phyloP scores from a whole-genome alignment of 2,888 invertebrate species.

The Oligia latruncula region DNA sequence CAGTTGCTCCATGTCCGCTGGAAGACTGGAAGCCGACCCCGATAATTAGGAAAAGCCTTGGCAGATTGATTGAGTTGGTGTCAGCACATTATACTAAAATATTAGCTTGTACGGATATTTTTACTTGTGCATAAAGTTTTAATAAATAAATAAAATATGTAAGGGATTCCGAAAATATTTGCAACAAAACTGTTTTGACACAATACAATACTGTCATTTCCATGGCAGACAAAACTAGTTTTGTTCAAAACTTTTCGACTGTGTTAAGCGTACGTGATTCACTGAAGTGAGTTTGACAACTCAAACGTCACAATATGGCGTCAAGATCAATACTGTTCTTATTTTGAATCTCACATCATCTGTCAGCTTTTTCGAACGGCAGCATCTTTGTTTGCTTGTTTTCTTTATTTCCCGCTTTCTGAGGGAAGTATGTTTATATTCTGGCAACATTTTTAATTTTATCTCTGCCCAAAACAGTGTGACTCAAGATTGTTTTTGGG shows the following conservation, averaged over 20 bases:
- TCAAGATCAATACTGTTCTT: conserved; percentile 16
- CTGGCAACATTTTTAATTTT: background rate
- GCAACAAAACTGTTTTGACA: background rate
- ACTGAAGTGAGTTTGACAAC: conserved; percentile 26
- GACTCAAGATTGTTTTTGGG: background rate
- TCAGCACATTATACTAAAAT: conserved; percentile 4
- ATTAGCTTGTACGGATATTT: background rate
- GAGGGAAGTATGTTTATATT: background rate
- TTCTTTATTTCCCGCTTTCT: background rate
- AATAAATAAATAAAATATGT: background rate
- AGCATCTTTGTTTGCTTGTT: background rate
- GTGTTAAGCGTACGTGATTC: background rate
- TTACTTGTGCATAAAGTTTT: background rate
- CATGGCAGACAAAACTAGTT: conserved; percentile 17
- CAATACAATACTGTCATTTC: conserved; percentile 1
- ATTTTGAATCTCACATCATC: conserved; percentile 1
- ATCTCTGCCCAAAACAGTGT: background rate
- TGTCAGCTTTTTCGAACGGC: background rate
- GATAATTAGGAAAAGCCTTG: no score
- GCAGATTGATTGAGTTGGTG: no score
- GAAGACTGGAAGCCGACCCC: background rate
- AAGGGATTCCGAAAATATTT: background rate
- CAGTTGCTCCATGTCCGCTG: background rate
- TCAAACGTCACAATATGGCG: conserved; percentile 20
- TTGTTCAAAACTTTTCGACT: conserved; percentile 2